Evolutionary conservation across 2,888 invertebrate species (phyloP), one percentile per base, ranked within the genome.

Genomic region (Aplocera efformata): DNA sequence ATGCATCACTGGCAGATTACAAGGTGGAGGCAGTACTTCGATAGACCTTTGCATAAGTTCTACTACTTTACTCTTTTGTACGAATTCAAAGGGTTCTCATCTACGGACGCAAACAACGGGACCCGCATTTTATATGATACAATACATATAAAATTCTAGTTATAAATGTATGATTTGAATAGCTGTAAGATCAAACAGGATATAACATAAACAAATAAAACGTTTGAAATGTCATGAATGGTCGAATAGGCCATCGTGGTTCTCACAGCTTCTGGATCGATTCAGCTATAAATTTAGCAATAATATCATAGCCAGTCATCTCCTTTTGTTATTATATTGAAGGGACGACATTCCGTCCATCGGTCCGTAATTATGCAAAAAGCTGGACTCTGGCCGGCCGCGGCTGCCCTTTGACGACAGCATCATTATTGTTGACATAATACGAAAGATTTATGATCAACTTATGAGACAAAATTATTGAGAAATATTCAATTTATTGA

Each of bases 281-380:
- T 64, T 60, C 61, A 45, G 63, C 71, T 58, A 79, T 79, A 81
- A 79, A 77, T 82, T 74, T 73, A 62, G 57, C 69, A 67, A 71
- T 80, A 73, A 79, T 55, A 62, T 63, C 79, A 79, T 61, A 73
- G 72, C 68, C 71, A 77, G 79, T 83, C 77, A 84, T 83, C 75
- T 84, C 84, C 79, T 76, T 84, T 86, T 85, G 80, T 85, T 84
- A 84, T 83, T 67, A 85, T 82, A 80, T 84, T 79, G 79, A 74
- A 77, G 67, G 73, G 73, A 72, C 80, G 76, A 68, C 81, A 85
- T 88, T 86, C 85, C 81, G 70, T 72, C 65, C 69, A 71, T 71
- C 67, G 68, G 60, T 27, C 26, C 67, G 66, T 84, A 82, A 86
- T 86, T 86, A 86, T 86, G 86, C 84, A 86, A 85, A 85, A 86